Conservation (phyloP, 2,797 vertebrate species). For the Lacerta agilis region DNA sequence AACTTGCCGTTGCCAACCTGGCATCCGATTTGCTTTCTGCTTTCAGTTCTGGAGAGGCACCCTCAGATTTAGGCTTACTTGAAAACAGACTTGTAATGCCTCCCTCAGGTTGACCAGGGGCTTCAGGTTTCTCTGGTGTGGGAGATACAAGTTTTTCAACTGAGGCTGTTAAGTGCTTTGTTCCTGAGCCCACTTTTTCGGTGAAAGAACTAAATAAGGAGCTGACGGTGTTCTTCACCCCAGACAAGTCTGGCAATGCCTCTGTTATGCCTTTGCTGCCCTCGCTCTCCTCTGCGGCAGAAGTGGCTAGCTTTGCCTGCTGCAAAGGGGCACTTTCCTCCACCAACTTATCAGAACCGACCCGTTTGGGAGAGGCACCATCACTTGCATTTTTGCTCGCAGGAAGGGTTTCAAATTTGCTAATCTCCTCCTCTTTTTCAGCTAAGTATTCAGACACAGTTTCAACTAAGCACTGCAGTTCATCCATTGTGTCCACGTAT, state of each 20-base stretch:
- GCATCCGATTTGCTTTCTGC: constrained; percentile 74
- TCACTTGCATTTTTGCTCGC: constrained; percentile 70
- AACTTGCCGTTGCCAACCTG: constrained; percentile 71
- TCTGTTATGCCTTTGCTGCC: constrained; percentile 71
- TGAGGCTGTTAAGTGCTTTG: constrained; percentile 81
- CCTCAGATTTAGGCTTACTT: constrained; percentile 77
- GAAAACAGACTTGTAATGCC: constrained; percentile 80
- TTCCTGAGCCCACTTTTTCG: constrained; percentile 84
- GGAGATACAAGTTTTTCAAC: constrained; percentile 79
- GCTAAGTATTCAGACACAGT: constrained; percentile 95
- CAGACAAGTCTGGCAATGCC: constrained; percentile 76
- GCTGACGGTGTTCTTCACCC: constrained; percentile 87
- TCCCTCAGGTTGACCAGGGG: constrained; percentile 73
- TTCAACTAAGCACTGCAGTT: constrained; percentile 91
- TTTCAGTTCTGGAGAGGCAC: constrained; percentile 72
- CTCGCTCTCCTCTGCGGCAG: constrained; percentile 57
- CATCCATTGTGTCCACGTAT: constrained; percentile 87
- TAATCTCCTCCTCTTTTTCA: constrained; percentile 96
- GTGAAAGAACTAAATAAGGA: constrained; percentile 86
- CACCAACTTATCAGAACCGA: constrained; percentile 74
- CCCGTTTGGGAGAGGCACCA: constrained; percentile 38
- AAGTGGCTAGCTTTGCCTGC: constrained; percentile 62
- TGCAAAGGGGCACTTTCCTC: constrained; percentile 70
- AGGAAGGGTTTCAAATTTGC: constrained; percentile 84
- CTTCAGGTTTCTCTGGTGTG: constrained; percentile 73